Evolutionary conservation across 1,140 invertebrate species (phyloP), one percentile per base, ranked within the genome.

Genomic region (Pygmarrhopalites habei): DNA sequence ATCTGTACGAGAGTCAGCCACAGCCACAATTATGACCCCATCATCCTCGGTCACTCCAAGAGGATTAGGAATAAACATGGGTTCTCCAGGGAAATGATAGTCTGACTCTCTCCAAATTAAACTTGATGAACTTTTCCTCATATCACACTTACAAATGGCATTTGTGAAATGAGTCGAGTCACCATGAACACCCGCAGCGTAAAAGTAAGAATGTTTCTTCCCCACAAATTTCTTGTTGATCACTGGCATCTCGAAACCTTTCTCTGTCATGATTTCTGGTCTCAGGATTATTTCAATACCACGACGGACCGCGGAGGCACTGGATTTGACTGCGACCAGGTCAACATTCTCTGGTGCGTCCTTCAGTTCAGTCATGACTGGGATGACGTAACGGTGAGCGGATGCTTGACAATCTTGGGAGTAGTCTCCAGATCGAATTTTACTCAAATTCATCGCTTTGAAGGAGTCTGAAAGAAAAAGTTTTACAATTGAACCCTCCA

Each of bases 121-220:
- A 41, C 28, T 35, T 10, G 72, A 65, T 3, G 72, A 66, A 17
- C 71, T 69, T 2, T 71, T 75, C 14, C 69, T 44, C 1, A 68
- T 66, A 60, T 78, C 73, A 1, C 77, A 55, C 66, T 78, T 78
- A 7, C 73, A 64, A 21, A 77, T 53, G 7, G 66, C n/a, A 43
- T 68, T 55, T 39, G 53, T 26, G 30, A 58, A 63, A 49, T 59
- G 44, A 12, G 30, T 39, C 0, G 61, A 43, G 3, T 53, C 35
- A 12, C 28, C 52, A 28, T 17, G 28, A 25, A 28, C 44, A 1
- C 75, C 74, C 41, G 71, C 67, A 15, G 75, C 76, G 62, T 78
- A 79, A 57, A 73, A 74, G 64, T 75, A 79, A 56, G 72, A 66
- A 62, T 78, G 77, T 62, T 75, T 73, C 58, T 70, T 71, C 0